Evolutionary conservation across 2,888 invertebrate genomes (phyloP).

Genomic region (Actias luna): DNA sequence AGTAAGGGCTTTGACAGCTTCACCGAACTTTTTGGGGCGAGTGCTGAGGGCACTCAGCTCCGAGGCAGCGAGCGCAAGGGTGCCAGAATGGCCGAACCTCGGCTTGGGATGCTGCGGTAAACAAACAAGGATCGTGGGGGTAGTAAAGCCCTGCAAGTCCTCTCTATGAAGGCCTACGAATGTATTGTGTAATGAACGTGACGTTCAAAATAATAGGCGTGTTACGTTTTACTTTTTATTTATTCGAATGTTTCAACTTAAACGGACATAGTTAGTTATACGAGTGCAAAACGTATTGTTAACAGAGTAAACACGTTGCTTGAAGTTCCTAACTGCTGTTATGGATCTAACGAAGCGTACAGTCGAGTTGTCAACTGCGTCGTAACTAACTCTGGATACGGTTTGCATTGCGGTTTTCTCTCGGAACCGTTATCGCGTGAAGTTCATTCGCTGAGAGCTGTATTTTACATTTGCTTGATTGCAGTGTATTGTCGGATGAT

Average conservation of each 20-base stretch:
- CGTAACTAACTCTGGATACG: slow-evolving; percentile 2
- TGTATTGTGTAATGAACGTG: too few species aligned
- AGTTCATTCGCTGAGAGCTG: neutral
- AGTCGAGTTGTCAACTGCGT: slow-evolving; percentile 8
- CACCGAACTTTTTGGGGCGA: too few species aligned
- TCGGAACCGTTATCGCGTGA: neutral
- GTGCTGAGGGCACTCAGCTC: too few species aligned
- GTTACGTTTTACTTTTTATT: too few species aligned
- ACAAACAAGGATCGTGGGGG: too few species aligned
- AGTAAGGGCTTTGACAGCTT: too few species aligned
- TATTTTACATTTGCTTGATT: neutral
- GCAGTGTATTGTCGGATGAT: neutral
- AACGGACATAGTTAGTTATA: neutral
- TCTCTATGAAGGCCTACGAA: too few species aligned
- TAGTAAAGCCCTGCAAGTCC: too few species aligned
- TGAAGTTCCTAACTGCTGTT: slow-evolving; percentile 4
- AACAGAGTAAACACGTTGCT: slow-evolving; percentile 7
- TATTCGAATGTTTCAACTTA: neutral
- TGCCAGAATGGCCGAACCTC: too few species aligned
- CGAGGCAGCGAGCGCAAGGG: too few species aligned
- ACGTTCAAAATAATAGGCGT: too few species aligned
- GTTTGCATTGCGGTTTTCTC: slow-evolving; percentile 2
- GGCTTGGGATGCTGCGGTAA: too few species aligned
- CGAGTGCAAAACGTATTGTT: slow-evolving; percentile 2
- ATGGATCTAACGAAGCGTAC: slow-evolving; percentile 7